phyloP scores from a whole-genome alignment of 2,113 vertebrate genomes.

The Entosphenus tridentatus region DNA sequence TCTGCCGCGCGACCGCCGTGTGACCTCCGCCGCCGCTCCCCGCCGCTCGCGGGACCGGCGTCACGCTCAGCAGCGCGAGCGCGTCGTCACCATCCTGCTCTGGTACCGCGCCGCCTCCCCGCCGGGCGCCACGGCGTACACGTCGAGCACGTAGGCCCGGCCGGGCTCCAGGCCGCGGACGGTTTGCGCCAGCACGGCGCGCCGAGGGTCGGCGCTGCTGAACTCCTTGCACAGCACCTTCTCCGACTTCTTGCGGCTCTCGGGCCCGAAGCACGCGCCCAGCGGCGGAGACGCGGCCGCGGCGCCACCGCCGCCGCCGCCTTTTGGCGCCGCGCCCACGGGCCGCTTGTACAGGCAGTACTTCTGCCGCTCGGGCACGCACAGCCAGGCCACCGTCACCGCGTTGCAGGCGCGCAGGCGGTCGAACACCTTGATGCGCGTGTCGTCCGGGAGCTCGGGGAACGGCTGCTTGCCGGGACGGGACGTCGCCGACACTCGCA shows the following conservation, averaged over 20 bases:
- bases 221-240: slow-evolving; percentile 97
- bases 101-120: slow-evolving; percentile 88
- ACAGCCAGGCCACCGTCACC: slow-evolving; percentile 73
- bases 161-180: slow-evolving; percentile 57
- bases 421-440: slow-evolving; percentile 79
- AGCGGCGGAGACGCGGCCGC: slow-evolving; percentile 59
- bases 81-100: slow-evolving; percentile 91
- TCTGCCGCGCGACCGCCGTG: no score
- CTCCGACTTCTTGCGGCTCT: slow-evolving; percentile 59
- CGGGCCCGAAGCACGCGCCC: slow-evolving; percentile 75
- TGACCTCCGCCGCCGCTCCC: no score
- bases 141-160: slow-evolving; percentile 79
- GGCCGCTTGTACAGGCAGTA: slow-evolving; percentile 82
- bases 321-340: slow-evolving; percentile 17
- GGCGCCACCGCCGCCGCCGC: slow-evolving; percentile 36
- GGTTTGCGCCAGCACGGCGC: slow-evolving; percentile 86
- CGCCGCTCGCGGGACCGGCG: no score
- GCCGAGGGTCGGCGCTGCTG: slow-evolving; percentile 75
- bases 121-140: slow-evolving; percentile 70
- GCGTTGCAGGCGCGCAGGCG: slow-evolving; percentile 80
- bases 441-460: slow-evolving; percentile 76
- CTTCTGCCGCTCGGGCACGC: slow-evolving; percentile 85
- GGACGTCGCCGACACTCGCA: slow-evolving; percentile 64
- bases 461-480: slow-evolving; percentile 60
- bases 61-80: slow-evolving; percentile 12